These are phyloP conservation scores for Synergus gifuensis DNA, from an alignment of 2,888 invertebrate genomes.

Conservation along the genomic window DNA sequence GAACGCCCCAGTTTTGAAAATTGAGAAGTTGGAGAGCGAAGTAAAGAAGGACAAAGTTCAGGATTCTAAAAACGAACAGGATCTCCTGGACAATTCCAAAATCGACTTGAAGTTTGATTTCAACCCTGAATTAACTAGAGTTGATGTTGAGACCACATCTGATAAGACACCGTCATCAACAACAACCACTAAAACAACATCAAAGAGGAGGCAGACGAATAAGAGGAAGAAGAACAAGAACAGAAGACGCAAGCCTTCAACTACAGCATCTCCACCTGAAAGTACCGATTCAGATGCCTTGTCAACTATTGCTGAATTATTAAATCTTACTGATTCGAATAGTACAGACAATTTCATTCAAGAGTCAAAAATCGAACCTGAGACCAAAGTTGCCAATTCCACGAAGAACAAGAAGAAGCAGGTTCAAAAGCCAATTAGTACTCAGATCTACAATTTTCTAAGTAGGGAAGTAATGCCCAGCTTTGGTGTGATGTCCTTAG, in stretches of 20 bases:
- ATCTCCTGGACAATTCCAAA: constrained; percentile 78
- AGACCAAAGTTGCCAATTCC: constrained; percentile 70
- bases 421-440: constrained; percentile 82
- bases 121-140: constrained; percentile 72
- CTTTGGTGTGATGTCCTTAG: constrained; percentile 85
- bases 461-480: constrained; percentile 90
- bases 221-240: constrained; percentile 80
- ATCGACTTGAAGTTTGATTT: constrained; percentile 71
- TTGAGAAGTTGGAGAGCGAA: constrained; percentile 63
- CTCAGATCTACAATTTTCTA: constrained; percentile 87
- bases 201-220: constrained; percentile 77
- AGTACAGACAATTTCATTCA: constrained; percentile 64
- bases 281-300: constrained; percentile 63
- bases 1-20: constrained; percentile 66
- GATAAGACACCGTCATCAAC: constrained; percentile 66
- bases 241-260: constrained; percentile 81
- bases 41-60: constrained; percentile 61
- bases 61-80: constrained; percentile 70
- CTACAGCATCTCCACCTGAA: constrained; percentile 64
- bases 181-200: constrained; percentile 74
- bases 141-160: constrained; percentile 73
- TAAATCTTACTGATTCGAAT: constrained; percentile 12
- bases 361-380: constrained; percentile 76
- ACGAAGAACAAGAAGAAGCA: constrained; percentile 81
- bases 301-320: constrained; percentile 48